Evolutionary conservation across 1,140 invertebrate genomes (phyloP).

Genomic region (Aphis craccivora): DNA sequence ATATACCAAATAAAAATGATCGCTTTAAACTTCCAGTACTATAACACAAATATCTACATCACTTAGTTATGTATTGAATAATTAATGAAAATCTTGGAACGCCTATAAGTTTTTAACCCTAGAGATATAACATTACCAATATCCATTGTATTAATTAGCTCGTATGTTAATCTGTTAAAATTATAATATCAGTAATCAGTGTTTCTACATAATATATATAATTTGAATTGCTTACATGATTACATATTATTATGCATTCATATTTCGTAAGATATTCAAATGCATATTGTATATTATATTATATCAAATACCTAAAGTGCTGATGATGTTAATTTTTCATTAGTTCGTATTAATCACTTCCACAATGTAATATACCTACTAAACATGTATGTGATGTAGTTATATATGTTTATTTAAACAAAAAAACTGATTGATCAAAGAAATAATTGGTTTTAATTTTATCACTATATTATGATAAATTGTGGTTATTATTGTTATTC

Average conservation of each 20-base stretch:
- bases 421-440: neutral
- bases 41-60: too few species aligned
- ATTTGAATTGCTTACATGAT: neutral
- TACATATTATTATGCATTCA: neutral
- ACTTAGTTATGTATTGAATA: too few species aligned
- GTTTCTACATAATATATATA: neutral
- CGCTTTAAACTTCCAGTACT: too few species aligned
- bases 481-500: neutral
- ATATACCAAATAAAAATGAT: too few species aligned
- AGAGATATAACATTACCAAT: neutral
- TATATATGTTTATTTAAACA: neutral
- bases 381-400: too few species aligned
- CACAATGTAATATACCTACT: neutral
- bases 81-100: too few species aligned
- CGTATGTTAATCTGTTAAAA: neutral
- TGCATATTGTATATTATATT: neutral
- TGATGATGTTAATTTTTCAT: neutral
- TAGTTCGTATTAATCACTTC: too few species aligned
- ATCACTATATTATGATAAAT: neutral
- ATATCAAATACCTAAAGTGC: neutral
- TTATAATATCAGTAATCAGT: neutral
- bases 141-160: neutral
- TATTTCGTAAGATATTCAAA: neutral
- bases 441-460: neutral
- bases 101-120: too few species aligned